phyloP scores from a whole-genome alignment of 1,140 invertebrate species.

The Ptiloglossa arizonensis region DNA sequence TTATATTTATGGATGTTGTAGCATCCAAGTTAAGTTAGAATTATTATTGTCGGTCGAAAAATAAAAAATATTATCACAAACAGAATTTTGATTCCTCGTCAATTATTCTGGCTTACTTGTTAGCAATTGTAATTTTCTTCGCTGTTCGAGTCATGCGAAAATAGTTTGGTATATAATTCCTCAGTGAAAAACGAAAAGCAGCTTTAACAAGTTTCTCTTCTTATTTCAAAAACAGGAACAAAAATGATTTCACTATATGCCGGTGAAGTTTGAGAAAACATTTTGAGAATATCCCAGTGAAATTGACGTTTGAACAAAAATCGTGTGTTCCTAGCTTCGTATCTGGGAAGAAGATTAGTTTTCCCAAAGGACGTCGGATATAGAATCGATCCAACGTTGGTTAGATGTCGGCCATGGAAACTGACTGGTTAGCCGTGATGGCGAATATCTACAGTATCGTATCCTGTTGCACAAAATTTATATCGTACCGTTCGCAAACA shows the following conservation, averaged over 20 bases:
- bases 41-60: no score
- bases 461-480: background rate
- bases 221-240: background rate
- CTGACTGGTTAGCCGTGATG: background rate
- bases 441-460: conserved; percentile 1
- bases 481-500: background rate
- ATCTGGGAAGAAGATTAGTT: conserved; percentile 38
- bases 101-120: no score
- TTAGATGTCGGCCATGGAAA: conserved; percentile 16
- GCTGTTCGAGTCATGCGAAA: no score
- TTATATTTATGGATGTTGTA: no score
- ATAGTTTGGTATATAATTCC: no score
- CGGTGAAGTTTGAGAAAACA: background rate
- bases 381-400: conserved; percentile 22
- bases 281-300: background rate
- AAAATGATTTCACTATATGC: background rate
- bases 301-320: conserved; percentile 1
- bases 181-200: no score
- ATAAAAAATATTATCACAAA: no score
- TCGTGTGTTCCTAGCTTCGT: background rate
- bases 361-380: conserved; percentile 21
- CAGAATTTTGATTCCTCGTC: no score
- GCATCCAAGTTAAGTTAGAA: no score
- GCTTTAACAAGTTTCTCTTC: no score
- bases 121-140: no score